Conservation (phyloP, 2,113 vertebrate genomes). For the Mormyrus iriodes region DNA sequence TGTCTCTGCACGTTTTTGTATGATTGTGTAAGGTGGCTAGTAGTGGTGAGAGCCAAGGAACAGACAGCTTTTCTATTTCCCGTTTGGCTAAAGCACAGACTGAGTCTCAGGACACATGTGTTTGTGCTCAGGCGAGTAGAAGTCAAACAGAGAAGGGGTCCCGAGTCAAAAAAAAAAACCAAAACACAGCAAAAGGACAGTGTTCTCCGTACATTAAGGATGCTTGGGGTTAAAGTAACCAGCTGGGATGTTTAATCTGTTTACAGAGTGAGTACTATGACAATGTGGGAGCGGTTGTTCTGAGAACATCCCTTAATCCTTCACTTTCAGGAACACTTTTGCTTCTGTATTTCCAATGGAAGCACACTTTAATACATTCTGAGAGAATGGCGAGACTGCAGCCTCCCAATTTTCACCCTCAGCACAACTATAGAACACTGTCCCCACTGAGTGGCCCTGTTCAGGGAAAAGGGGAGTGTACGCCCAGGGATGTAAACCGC, state of each 20-base stretch:
- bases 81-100: background rate
- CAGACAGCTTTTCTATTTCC: background rate
- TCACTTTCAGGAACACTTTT: constrained; percentile 3
- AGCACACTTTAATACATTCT: background rate
- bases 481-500: background rate
- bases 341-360: background rate
- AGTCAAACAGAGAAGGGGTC: background rate
- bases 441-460: background rate
- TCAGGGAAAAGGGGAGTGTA: background rate
- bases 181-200: background rate
- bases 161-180: background rate
- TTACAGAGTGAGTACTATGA: background rate
- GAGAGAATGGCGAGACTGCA: background rate
- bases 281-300: background rate
- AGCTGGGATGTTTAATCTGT: constrained; percentile 4
- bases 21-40: background rate
- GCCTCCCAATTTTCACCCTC: background rate
- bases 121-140: background rate
- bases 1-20: background rate
- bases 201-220: background rate
- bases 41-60: background rate
- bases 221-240: background rate
- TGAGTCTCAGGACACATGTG: background rate
- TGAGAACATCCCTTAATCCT: constrained; percentile 1
- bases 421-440: background rate